Evolutionary conservation across 2,797 vertebrate species (phyloP).

Genomic region (Heterohyrax brucei): DNA sequence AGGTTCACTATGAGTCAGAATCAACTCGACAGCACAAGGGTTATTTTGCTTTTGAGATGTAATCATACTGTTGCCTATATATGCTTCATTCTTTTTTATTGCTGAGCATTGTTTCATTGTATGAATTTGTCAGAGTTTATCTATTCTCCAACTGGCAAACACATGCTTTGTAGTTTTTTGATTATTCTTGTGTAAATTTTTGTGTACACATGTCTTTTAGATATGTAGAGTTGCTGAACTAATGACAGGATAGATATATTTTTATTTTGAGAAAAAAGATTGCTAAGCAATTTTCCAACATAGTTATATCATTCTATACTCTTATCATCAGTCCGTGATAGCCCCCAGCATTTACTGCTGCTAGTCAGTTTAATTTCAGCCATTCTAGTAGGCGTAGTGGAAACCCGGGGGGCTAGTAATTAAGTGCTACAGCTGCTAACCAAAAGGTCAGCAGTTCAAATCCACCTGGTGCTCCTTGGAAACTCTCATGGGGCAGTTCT

Average conservation of each 20-base stretch:
- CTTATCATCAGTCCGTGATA: neutral
- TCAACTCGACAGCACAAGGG: no score
- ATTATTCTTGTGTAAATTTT: neutral
- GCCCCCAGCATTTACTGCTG: neutral
- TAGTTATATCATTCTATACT: neutral
- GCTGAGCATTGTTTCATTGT: neutral
- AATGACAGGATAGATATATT: neutral
- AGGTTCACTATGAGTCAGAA: no score
- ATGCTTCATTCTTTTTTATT: neutral
- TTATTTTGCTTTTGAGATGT: neutral
- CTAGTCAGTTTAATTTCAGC: neutral
- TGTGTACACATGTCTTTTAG: neutral
- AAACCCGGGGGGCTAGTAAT: no score
- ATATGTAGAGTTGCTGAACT: neutral
- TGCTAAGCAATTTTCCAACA: neutral
- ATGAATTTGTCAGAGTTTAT: neutral
- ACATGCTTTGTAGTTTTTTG: neutral
- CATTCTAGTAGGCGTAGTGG: neutral
- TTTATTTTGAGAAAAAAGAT: conserved; percentile 6
- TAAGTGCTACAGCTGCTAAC: no score
- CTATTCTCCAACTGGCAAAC: neutral
- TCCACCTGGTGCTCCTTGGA: no score
- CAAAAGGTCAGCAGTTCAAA: no score
- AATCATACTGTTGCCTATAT: neutral
- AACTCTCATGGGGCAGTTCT: no score